Evolutionary conservation across 2,888 invertebrate species (phyloP).

Genomic region (Caenorhabditis sp.): DNA sequence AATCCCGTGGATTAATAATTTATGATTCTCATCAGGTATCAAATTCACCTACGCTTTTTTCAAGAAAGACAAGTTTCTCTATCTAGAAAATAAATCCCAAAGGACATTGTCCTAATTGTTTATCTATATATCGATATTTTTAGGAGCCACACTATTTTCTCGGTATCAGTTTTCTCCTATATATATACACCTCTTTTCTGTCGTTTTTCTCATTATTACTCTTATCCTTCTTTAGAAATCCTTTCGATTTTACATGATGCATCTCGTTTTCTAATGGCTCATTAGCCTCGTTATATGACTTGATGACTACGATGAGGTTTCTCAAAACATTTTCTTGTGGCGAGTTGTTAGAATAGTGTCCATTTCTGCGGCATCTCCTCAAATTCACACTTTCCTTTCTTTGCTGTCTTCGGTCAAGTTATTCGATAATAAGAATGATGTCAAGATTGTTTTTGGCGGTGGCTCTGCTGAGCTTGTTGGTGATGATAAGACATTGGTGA

Average conservation of each 20-base stretch:
- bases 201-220: not conserved
- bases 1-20: too few species aligned
- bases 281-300: conserved; percentile 36
- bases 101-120: too few species aligned
- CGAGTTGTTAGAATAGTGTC: conserved; percentile 12
- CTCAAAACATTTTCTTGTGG: conserved; percentile 13
- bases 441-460: not conserved
- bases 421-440: not conserved
- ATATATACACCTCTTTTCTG: too few species aligned
- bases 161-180: too few species aligned
- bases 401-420: not conserved
- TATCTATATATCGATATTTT: too few species aligned
- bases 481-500: too few species aligned
- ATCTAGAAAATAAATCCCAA: too few species aligned
- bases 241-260: not conserved
- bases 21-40: too few species aligned
- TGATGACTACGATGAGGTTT: conserved; percentile 17
- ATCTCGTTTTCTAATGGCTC: conserved; percentile 26
- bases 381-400: conserved; percentile 22
- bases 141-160: too few species aligned
- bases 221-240: not conserved
- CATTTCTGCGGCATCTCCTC: conserved; percentile 17
- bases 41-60: too few species aligned
- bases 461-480: too few species aligned
- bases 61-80: too few species aligned